A percentile compares a stretch with the other conserved stretches of the same genome.
Conservation (phyloP, 2,113 vertebrate species). For the Hemiscyllium ocellatum region DNA sequence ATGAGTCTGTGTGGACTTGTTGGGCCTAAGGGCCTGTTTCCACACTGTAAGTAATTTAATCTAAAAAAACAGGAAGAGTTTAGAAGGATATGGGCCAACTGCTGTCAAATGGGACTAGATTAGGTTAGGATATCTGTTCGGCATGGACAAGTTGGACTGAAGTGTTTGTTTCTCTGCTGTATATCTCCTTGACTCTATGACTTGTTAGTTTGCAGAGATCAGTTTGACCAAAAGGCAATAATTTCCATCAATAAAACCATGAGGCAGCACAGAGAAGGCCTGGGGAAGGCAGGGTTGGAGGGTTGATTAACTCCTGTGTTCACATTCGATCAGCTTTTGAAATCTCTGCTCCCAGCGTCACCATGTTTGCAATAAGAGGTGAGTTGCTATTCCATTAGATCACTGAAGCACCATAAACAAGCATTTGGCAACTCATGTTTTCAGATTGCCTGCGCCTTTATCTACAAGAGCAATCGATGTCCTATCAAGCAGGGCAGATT, state of each 20-base stretch:
- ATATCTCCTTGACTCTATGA: background rate
- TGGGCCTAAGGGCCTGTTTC: too few relatives aligned
- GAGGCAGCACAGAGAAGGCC: too few relatives aligned
- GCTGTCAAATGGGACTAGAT: too few relatives aligned
- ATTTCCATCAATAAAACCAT: background rate
- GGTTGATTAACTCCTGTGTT: background rate
- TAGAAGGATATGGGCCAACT: too few relatives aligned
- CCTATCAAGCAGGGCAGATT: background rate
- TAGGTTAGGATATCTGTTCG: too few relatives aligned
- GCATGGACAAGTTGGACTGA: too few relatives aligned
- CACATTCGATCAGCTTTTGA: background rate
- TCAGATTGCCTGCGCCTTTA: background rate
- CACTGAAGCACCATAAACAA: background rate
- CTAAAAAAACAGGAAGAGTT: too few relatives aligned
- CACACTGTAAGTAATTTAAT: too few relatives aligned
- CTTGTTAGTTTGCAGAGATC: background rate
- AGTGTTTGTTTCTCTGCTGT: too few relatives aligned
- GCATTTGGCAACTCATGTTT: background rate
- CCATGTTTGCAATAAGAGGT: background rate
- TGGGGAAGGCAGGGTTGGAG: background rate
- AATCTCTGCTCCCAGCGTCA: background rate
- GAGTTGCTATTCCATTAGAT: background rate
- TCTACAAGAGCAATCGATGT: background rate
- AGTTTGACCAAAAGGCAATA: background rate
- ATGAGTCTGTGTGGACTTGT: too few relatives aligned